These are phyloP conservation scores for Hippocampus guttulatus DNA, from an alignment of 2,113 vertebrate genomes.

Conservation along the genomic window DNA sequence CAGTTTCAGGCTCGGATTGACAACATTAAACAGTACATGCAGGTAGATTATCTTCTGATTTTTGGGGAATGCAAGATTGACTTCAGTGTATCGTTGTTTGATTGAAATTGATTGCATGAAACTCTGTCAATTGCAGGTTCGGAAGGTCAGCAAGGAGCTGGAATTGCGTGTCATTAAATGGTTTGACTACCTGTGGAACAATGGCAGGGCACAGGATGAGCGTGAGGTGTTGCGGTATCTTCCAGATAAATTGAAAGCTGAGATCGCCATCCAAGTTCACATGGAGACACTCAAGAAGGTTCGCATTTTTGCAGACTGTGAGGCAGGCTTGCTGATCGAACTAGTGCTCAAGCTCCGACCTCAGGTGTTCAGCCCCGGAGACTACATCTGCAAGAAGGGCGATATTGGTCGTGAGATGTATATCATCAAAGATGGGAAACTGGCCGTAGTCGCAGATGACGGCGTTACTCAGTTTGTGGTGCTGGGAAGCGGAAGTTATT, in stretches of 20 bases:
- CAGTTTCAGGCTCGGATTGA: conserved; percentile 92
- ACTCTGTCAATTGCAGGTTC: conserved; percentile 62
- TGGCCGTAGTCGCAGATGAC: conserved; percentile 95
- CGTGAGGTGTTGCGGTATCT: conserved; percentile 88
- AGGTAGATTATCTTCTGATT: conserved; percentile 69
- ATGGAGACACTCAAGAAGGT: conserved; percentile 93
- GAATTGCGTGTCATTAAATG: conserved; percentile 92
- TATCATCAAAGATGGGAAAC: conserved; percentile 96
- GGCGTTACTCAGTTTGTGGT: conserved; percentile 94
- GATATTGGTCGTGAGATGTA: conserved; percentile 99
- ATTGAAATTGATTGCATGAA: background rate
- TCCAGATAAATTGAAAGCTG: conserved; percentile 93
- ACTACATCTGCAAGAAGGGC: conserved; percentile 97
- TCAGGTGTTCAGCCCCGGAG: conserved; percentile 92
- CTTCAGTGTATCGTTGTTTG: background rate
- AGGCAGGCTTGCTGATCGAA: conserved; percentile 91
- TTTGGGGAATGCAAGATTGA: background rate
- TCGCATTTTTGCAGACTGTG: conserved; percentile 93
- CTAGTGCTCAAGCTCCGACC: conserved; percentile 90
- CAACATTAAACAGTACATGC: conserved; percentile 98
- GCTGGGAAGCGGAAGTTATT: conserved; percentile 91
- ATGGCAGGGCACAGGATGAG: conserved; percentile 91
- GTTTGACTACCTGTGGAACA: conserved; percentile 98
- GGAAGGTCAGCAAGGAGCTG: conserved; percentile 92
- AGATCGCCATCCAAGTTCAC: conserved; percentile 95